phyloP scores from a whole-genome alignment of 2,113 vertebrate species.

The Tichodroma muraria region DNA sequence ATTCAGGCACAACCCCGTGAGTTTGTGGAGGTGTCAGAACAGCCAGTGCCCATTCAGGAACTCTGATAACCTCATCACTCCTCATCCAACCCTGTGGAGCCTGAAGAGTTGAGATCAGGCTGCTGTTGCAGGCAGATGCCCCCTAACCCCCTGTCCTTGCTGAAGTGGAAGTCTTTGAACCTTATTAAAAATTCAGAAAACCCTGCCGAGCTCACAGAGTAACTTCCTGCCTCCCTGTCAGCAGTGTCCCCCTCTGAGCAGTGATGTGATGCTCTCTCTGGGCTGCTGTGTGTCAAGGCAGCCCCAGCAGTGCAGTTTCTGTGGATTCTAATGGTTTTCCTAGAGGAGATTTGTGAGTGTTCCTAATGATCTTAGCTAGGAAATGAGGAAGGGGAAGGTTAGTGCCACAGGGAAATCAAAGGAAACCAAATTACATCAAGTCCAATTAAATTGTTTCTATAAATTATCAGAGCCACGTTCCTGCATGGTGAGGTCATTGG shows the following conservation, averaged over 20 bases:
- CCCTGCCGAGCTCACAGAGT: neutral
- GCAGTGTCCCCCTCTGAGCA: neutral
- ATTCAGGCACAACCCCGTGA: neutral
- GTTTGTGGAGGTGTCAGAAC: neutral
- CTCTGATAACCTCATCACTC: neutral
- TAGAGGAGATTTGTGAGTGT: constrained; percentile 36
- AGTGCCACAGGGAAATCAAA: constrained; percentile 55
- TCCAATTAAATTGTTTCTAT: constrained; percentile 62
- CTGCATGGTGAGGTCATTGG: constrained; percentile 36
- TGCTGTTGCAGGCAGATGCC: neutral
- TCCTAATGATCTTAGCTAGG: constrained; percentile 34
- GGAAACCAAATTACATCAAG: constrained; percentile 60
- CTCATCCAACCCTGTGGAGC: neutral
- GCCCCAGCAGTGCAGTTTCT: neutral
- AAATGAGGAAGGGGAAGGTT: constrained; percentile 45
- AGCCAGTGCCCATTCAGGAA: neutral
- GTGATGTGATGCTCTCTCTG: neutral
- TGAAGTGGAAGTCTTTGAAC: neutral
- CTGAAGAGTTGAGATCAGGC: neutral
- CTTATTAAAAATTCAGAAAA: neutral
- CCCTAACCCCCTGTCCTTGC: neutral
- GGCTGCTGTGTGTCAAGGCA: neutral
- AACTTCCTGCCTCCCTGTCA: neutral
- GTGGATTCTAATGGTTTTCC: neutral
- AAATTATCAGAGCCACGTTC: constrained; percentile 60